Percentiles rank a stretch among this genome's conserved stretches.
phyloP scores from a whole-genome alignment of 2,113 vertebrate genomes.

The Tetraodon nigroviridis region DNA sequence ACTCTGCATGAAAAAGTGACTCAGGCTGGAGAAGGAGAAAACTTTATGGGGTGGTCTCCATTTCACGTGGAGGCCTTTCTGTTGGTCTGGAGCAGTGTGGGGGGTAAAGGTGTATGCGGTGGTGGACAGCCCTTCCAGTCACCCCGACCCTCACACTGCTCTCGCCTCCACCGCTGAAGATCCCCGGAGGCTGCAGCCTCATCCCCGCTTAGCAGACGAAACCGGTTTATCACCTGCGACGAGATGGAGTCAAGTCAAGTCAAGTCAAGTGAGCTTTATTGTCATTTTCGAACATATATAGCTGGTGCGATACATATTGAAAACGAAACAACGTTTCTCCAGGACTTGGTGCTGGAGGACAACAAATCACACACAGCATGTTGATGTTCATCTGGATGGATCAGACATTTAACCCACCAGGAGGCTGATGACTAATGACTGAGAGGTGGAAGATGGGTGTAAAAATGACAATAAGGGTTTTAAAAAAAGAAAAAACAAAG shows the following conservation, averaged over 20 bases:
- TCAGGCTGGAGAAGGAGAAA: conserved; percentile 4
- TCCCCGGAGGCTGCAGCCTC: conserved; percentile 81
- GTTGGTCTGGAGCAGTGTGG: conserved; percentile 77
- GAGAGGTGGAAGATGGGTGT: not conserved
- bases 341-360: no score
- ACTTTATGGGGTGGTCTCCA: not conserved
- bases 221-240: conserved; percentile 80
- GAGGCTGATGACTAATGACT: conserved; percentile 17
- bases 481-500: not conserved
- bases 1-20: conserved; percentile 12
- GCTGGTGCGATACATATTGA: no score
- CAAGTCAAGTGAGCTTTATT: no score
- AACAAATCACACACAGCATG: not conserved
- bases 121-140: conserved; percentile 76
- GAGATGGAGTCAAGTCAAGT: no score
- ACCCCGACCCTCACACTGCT: conserved; percentile 78
- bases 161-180: conserved; percentile 82
- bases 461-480: conserved; percentile 5
- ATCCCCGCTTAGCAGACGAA: conserved; percentile 77
- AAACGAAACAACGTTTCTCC: no score
- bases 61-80: conserved; percentile 76
- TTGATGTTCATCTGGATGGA: not conserved
- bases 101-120: conserved; percentile 74
- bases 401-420: not conserved
- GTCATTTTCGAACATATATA: no score